Evolutionary conservation across 2,888 invertebrate species (phyloP).

Genomic region (Brachynemurus nebulosus): DNA sequence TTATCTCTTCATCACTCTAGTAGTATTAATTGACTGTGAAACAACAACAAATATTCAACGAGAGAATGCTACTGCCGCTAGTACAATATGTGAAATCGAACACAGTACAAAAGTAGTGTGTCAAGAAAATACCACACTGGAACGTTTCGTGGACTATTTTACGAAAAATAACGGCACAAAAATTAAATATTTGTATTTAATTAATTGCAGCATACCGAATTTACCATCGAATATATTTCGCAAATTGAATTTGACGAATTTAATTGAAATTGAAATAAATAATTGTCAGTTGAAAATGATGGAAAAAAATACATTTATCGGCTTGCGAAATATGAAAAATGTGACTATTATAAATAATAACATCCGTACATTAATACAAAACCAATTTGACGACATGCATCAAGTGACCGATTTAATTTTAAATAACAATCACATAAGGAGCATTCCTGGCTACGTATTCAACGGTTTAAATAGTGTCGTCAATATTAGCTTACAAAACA

Average conservation of each 20-base stretch:
- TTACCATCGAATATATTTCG: not conserved
- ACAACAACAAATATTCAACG: no score
- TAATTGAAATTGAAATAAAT: not conserved
- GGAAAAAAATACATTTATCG: not conserved
- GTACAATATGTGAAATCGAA: not conserved
- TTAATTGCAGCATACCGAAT: not conserved
- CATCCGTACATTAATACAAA: not conserved
- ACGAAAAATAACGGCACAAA: not conserved
- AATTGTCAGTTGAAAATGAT: not conserved
- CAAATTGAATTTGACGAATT: not conserved
- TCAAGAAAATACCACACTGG: not conserved
- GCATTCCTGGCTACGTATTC: not conserved
- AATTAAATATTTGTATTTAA: not conserved
- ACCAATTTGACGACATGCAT: not conserved
- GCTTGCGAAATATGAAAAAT: not conserved
- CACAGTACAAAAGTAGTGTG: not conserved
- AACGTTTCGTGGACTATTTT: not conserved
- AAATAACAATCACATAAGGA: constrained; percentile 2
- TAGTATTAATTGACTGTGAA: no score
- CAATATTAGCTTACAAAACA: not conserved
- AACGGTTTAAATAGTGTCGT: not conserved
- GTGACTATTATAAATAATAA: not conserved
- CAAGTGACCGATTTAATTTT: not conserved
- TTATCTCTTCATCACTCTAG: no score
- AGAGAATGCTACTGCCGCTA: no score